A percentile compares a stretch with the other conserved stretches of the same genome.
These are phyloP conservation scores for Drosophila ercepeae DNA, from an alignment of 1,140 invertebrate species.

Conservation along the genomic window DNA sequence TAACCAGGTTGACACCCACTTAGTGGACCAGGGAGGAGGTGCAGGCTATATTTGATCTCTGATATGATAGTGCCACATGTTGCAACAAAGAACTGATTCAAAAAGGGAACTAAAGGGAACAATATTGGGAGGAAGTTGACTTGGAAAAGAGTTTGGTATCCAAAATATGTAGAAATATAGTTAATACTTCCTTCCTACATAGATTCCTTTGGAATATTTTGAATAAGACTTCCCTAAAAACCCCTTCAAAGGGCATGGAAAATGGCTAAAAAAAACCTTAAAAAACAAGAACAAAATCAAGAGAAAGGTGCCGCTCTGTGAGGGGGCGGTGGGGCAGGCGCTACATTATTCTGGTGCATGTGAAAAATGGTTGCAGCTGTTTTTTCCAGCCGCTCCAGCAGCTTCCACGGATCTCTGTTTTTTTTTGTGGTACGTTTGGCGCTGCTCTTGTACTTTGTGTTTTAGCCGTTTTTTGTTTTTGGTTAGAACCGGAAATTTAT, in stretches of 20 bases:
- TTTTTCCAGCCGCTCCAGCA: neutral
- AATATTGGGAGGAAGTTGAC: neutral
- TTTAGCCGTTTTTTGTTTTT: slow-evolving; percentile 28
- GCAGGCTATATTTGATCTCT: slow-evolving; percentile 2
- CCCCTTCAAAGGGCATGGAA: neutral
- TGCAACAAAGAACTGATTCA: no score
- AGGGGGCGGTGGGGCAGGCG: neutral
- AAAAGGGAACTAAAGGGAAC: neutral
- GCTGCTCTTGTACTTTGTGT: slow-evolving; percentile 1
- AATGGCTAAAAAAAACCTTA: neutral
- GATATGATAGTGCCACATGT: neutral
- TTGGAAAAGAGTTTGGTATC: no score
- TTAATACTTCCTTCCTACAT: no score
- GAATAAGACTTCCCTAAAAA: no score
- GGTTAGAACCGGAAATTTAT: slow-evolving; percentile 78
- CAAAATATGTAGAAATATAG: no score
- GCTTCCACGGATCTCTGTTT: neutral
- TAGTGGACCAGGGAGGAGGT: neutral
- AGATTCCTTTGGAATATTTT: no score
- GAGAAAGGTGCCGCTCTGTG: slow-evolving; percentile 16
- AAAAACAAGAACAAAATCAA: slow-evolving; percentile 4
- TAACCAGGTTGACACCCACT: slow-evolving; percentile 68
- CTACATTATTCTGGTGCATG: slow-evolving; percentile 29
- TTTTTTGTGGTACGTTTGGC: slow-evolving; percentile 4
- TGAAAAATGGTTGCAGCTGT: slow-evolving; percentile 42